Conservation (phyloP, 2,113 vertebrate species). For the Cyprinodon tularosa region DNA sequence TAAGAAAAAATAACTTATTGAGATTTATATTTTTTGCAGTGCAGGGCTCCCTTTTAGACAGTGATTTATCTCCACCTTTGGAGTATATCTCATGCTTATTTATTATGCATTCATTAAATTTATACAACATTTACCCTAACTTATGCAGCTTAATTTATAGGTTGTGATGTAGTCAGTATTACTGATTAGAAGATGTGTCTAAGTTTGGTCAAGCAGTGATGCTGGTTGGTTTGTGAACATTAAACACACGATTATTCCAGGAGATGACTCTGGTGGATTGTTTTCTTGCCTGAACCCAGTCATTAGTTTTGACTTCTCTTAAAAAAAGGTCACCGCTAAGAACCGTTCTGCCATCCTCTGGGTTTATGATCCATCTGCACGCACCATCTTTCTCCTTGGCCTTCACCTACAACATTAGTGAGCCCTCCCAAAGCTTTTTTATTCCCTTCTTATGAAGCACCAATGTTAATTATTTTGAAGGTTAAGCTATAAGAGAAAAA, state of each 20-base stretch:
- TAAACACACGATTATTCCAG: not conserved
- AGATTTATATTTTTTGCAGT: too few relatives aligned
- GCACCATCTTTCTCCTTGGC: not conserved
- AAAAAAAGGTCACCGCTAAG: slow-evolving; percentile 37
- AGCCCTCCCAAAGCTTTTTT: slow-evolving; percentile 21
- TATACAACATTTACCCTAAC: too few relatives aligned
- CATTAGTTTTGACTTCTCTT: slow-evolving; percentile 37
- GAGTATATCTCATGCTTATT: too few relatives aligned
- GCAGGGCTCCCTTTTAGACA: too few relatives aligned
- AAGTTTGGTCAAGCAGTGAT: not conserved
- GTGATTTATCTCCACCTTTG: too few relatives aligned
- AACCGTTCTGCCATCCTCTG: not conserved
- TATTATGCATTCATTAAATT: too few relatives aligned
- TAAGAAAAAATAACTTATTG: too few relatives aligned
- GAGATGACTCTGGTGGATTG: slow-evolving; percentile 7
- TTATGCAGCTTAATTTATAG: too few relatives aligned
- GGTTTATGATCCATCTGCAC: not conserved
- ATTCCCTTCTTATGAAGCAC: slow-evolving; percentile 19
- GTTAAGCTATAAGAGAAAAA: slow-evolving; percentile 33
- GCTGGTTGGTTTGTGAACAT: not conserved
- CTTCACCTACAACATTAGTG: slow-evolving; percentile 25
- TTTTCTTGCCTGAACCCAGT: slow-evolving; percentile 17
- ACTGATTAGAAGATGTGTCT: too few relatives aligned
- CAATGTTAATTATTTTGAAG: slow-evolving; percentile 53
- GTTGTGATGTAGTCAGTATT: too few relatives aligned